Evolutionary conservation across 2,113 vertebrate genomes (phyloP).

Genomic region (Pleuronectes platessa): DNA sequence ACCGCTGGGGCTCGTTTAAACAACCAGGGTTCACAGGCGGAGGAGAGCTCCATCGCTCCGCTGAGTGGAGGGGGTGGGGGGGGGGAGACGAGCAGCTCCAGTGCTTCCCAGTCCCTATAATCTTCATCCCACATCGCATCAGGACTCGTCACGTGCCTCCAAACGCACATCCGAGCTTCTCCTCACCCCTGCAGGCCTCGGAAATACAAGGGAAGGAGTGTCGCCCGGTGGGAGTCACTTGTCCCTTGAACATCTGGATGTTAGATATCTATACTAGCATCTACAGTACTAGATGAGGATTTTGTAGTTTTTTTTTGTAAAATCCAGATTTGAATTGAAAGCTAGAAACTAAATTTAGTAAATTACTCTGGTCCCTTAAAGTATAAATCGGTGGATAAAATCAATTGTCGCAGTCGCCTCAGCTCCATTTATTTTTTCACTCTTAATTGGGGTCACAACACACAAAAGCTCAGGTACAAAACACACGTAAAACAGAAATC

Average conservation of each 20-base stretch:
- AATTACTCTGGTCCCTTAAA: neutral
- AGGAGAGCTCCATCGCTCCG: constrained; percentile 60
- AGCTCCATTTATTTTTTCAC: neutral
- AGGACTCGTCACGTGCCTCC: constrained; percentile 13
- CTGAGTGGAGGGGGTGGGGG: constrained; percentile 15
- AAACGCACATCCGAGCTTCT: constrained; percentile 7
- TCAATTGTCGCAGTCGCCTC: neutral
- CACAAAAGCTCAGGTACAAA: too few relatives aligned
- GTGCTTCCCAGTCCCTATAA: constrained; percentile 38
- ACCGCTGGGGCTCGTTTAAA: constrained; percentile 80
- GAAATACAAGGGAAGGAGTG: neutral
- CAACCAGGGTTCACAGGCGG: constrained; percentile 73
- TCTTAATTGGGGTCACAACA: neutral
- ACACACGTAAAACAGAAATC: too few relatives aligned
- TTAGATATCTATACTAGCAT: neutral
- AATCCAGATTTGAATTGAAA: too few relatives aligned
- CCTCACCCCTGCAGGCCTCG: neutral
- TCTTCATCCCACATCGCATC: constrained; percentile 35
- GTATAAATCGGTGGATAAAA: neutral
- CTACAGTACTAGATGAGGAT: neutral
- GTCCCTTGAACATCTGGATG: neutral
- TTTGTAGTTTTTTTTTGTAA: too few relatives aligned
- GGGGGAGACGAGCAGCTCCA: constrained; percentile 41
- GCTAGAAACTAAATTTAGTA: too few relatives aligned
- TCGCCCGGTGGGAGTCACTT: neutral